Evolutionary conservation across 2,113 vertebrate genomes (phyloP).

Genomic region (Upupa epops): DNA sequence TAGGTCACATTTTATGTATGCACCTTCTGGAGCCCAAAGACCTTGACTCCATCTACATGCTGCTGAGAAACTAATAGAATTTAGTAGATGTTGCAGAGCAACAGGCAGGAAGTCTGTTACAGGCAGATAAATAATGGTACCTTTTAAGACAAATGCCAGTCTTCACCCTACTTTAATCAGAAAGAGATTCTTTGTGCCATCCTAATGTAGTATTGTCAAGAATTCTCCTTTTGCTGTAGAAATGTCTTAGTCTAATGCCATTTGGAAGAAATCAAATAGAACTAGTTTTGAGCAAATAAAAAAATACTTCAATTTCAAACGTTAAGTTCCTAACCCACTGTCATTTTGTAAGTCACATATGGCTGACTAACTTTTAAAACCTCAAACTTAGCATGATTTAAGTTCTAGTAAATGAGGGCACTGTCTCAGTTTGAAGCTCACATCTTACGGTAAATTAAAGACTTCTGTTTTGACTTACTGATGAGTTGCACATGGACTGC

Average conservation of each 20-base stretch:
- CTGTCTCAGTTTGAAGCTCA: slow-evolving; percentile 21
- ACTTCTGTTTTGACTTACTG: neutral
- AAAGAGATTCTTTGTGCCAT: neutral
- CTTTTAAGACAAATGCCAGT: neutral
- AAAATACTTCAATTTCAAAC: slow-evolving; percentile 11
- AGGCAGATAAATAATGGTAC: neutral
- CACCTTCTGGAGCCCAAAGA: neutral
- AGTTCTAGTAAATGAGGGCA: slow-evolving; percentile 43
- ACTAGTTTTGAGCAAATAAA: neutral
- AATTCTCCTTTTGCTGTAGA: neutral
- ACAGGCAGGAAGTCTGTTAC: neutral
- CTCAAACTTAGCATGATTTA: slow-evolving; percentile 26
- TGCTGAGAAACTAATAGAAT: neutral
- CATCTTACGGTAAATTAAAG: neutral
- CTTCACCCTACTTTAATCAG: neutral
- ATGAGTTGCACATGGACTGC: neutral
- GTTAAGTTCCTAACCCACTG: neutral
- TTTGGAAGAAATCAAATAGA: neutral
- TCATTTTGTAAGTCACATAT: neutral
- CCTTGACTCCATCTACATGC: neutral
- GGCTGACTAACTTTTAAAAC: slow-evolving; percentile 3
- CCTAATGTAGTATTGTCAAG: neutral
- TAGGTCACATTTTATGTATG: neutral
- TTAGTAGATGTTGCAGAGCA: neutral
- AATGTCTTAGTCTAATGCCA: neutral